Evolutionary conservation across 2,113 vertebrate species (phyloP).

Genomic region (Crypturellus undulatus): DNA sequence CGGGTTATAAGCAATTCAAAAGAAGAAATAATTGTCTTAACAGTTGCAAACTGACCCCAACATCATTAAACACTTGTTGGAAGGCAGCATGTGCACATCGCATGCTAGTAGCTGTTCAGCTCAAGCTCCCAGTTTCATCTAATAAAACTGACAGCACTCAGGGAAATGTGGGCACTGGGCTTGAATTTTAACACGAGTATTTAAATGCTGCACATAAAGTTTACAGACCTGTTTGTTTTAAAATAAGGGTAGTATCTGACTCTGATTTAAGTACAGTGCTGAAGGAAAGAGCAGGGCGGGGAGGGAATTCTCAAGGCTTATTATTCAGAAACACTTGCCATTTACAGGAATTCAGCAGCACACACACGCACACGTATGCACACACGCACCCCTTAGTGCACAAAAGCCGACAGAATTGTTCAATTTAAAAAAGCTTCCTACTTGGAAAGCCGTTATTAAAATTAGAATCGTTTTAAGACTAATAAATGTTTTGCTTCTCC

Average conservation of each 20-base stretch:
- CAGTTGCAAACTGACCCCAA: conserved; percentile 62
- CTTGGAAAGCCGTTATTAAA: conserved; percentile 70
- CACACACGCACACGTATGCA: background rate
- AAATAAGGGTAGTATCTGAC: conserved; percentile 75
- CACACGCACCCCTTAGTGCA: conserved; percentile 7
- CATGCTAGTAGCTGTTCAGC: conserved; percentile 69
- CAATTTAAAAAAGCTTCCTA: conserved; percentile 43
- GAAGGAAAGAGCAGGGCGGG: conserved; percentile 48
- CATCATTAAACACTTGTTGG: conserved; percentile 68
- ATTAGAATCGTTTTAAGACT: conserved; percentile 77
- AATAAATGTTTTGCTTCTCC: conserved; percentile 79
- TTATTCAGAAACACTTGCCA: conserved; percentile 57
- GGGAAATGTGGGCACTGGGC: conserved; percentile 70
- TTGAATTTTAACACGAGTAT: conserved; percentile 82
- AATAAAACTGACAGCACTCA: conserved; percentile 79
- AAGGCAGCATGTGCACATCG: conserved; percentile 55
- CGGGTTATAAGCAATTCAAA: conserved; percentile 37
- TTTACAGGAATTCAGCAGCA: conserved; percentile 49
- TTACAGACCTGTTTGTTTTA: conserved; percentile 80
- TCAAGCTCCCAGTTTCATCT: conserved; percentile 75
- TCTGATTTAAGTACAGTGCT: conserved; percentile 62
- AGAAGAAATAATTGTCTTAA: conserved; percentile 64
- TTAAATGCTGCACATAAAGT: conserved; percentile 79
- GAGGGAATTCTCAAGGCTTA: conserved; percentile 48
- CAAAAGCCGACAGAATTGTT: conserved; percentile 35